These are phyloP conservation scores for Dendroctonus ponderosae DNA, from an alignment of 1,140 invertebrate genomes.

Conservation along the genomic window DNA sequence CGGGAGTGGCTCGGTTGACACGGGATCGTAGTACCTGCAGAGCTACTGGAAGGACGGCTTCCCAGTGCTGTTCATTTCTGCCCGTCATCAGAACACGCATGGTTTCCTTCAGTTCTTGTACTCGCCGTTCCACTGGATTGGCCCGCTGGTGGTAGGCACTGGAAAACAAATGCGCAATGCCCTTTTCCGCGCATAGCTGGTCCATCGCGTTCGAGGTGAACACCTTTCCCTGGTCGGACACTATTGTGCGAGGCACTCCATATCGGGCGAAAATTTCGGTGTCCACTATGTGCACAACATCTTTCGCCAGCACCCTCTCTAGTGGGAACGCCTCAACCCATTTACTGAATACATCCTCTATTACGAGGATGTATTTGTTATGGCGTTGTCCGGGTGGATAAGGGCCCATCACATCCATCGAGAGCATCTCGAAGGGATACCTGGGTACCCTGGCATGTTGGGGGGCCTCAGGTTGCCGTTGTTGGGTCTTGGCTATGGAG, in stretches of 20 bases:
- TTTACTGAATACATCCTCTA: constrained; percentile 2
- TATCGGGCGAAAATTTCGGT: neutral
- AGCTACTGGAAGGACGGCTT: neutral
- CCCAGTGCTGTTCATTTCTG: neutral
- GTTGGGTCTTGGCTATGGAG: neutral
- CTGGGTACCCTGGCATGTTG: neutral
- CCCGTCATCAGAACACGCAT: neutral
- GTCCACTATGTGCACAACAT: neutral
- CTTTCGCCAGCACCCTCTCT: neutral
- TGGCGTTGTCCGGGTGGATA: neutral
- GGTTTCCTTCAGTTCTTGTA: constrained; percentile 18
- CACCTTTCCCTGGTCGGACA: neutral
- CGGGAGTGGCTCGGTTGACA: no score
- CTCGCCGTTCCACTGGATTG: constrained; percentile 15
- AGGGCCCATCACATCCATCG: neutral
- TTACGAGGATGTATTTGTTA: constrained; percentile 7
- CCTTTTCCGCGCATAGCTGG: neutral
- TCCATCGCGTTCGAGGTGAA: neutral
- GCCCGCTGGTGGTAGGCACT: constrained; percentile 8
- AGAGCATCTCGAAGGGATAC: neutral
- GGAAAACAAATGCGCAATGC: neutral
- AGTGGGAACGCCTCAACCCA: constrained; percentile 10
- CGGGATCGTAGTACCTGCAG: neutral
- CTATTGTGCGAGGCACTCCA: neutral
- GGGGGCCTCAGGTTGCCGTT: neutral